Base-by-base conservation (phyloP, 1,140 invertebrate genomes). In the Oedothorax gibbosus region DNA sequence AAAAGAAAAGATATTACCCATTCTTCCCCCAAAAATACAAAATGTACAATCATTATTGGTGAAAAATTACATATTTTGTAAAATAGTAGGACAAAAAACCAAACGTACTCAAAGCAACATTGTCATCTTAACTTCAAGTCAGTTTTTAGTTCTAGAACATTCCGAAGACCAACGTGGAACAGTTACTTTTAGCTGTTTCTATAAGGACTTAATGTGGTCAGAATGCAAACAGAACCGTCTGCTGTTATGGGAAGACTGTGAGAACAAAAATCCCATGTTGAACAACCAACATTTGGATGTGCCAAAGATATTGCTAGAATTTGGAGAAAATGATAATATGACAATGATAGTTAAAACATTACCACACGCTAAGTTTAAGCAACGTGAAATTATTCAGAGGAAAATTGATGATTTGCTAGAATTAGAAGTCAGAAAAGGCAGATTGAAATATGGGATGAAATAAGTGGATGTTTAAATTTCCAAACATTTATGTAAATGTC, bases 61-160 rank as follows among this genome's bases (percentile, higher is more conserved):
- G 72, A 75, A 60, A 75, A 75, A 75, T 60, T 57, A 14, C 14
- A 60, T 75, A 51, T 56, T 21, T 10, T 75, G 72, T n/a, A 18
- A 75, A 35, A 60, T 14, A 75, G 35, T 75, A 1, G 3, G 20
- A n/a, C 14, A 71, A 35, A 9, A 12, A n/a, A 60, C n/a, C 18
- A 35, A 12, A 9, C 18, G 35, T 49, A 10, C 11, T 60, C 18
- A 14, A 1, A 60, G 35, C n/a, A 18, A 57, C 12, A 57, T 57
- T 60, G 56, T 60, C 56, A 57, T n/a, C 7, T 49, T 75, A 57
- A 75, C 54, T 14, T 14, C 18, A 14, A 75, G 12, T 60, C 72
- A 75, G n/a, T 57, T 75, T 35, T 14, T 60, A 21, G 49, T 75
- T 75, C 72, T 75, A 21, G 20, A 56, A 60, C 14, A 49, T 21